Base-by-base conservation (phyloP, 2,113 vertebrate genomes). In the Ptilorrhoa leucosticta region DNA sequence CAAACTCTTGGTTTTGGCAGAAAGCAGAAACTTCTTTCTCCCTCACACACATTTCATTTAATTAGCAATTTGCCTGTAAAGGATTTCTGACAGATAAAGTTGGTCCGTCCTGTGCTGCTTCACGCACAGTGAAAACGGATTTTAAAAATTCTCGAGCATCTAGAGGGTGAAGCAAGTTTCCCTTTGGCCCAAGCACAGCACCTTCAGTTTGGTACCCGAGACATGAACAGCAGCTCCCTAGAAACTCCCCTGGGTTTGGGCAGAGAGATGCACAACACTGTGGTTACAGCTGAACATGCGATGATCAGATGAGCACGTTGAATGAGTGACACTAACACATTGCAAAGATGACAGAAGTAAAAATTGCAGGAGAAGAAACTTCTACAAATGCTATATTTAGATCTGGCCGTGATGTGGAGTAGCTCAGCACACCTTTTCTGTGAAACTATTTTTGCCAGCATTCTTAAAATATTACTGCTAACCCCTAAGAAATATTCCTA, bases 401-500 rank as follows among this genome's bases (percentile, higher is more conserved):
- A 33, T 40, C 35, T 83, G 35, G 12, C 35, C 27, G 33, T 57
- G 53, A 92, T 51, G 31, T 50, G 23, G 35, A 56, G 30, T 68
- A 85, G 42, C 33, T 91, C 73, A 84, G 77, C 35, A 72, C 20
- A 68, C 21, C 48, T 88, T 27, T 84, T 82, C 33, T 70, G 35
- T 76, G 31, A 75, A 92, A 80, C 53, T 37, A 56, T 75, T 91
- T 95, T 69, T 90, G 39, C 68, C 30, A 94, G 48, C 13, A 44
- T 94, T 94, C 80, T 71, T 82, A 89, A 94, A 89, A 78, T 82
- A 79, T 79, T 94, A 56, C 65, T 33, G 20, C n/a, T 93, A 82
- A 76, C 35, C 7, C 42, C 0, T 68, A 80, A 89, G n/a, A 94
- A 72, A 85, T 50, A 86, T 72, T 97, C 76, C 57, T 94, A 48